phyloP scores from a whole-genome alignment of 2,113 vertebrate genomes.

The Asarcornis scutulata region DNA sequence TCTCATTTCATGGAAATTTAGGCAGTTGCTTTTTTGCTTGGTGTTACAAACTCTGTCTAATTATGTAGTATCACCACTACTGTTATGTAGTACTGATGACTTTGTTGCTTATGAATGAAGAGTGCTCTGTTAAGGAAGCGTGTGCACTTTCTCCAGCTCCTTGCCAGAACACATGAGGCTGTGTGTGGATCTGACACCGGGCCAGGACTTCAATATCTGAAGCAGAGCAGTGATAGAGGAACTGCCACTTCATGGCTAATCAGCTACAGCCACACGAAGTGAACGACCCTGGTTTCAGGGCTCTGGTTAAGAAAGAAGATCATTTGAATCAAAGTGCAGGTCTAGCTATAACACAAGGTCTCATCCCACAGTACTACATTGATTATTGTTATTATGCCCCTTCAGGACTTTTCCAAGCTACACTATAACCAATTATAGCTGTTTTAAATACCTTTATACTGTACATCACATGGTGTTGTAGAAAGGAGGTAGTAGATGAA shows the following conservation, averaged over 20 bases:
- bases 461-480: conserved; percentile 21
- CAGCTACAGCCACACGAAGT: background rate
- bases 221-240: background rate
- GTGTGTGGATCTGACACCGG: background rate
- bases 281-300: background rate
- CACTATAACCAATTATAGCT: conserved; percentile 64
- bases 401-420: conserved; percentile 60
- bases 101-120: background rate
- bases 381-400: conserved; percentile 71
- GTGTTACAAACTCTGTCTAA: conserved; percentile 2
- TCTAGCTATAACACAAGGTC: conserved; percentile 61
- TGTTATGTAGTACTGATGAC: background rate
- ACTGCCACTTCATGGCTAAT: background rate
- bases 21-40: background rate
- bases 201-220: background rate
- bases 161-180: background rate
- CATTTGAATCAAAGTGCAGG: background rate
- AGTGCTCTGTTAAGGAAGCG: background rate
- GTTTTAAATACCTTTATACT: conserved; percentile 69
- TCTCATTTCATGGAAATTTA: conserved; percentile 25
- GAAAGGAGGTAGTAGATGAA: background rate
- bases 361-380: conserved; percentile 41
- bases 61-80: background rate
- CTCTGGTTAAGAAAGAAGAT: conserved; percentile 1
- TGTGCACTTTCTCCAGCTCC: background rate